Percentiles rank a stretch among this genome's conserved stretches.
These are phyloP conservation scores for Scaptomyza parva DNA, from an alignment of 2,888 invertebrate species.

Conservation along the genomic window DNA sequence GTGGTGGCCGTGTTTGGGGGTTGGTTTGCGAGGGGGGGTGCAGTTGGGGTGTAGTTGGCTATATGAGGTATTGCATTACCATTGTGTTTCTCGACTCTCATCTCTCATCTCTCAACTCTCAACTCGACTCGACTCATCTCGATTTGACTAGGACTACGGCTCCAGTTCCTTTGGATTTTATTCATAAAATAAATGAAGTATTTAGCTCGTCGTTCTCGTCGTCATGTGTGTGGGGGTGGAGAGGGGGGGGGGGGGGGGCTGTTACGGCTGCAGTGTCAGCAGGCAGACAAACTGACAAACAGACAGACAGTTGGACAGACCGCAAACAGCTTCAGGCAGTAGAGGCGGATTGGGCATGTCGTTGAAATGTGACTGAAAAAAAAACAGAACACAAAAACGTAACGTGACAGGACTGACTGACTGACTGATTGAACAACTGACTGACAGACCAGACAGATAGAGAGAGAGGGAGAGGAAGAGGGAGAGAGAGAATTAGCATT, in stretches of 20 bases:
- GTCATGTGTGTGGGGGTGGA: too few relatives aligned
- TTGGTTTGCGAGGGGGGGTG: conserved; percentile 6
- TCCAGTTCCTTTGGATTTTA: conserved; percentile 47
- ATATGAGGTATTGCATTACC: conserved; percentile 28
- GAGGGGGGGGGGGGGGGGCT: too few relatives aligned
- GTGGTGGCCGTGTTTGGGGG: conserved; percentile 26
- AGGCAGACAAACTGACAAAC: conserved; percentile 32
- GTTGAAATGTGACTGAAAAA: conserved; percentile 22
- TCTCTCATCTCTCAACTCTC: too few relatives aligned
- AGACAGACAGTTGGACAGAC: conserved; percentile 29
- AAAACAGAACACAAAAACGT: neutral
- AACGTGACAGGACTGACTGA: conserved; percentile 26
- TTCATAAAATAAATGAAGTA: conserved; percentile 81
- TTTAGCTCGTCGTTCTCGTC: too few relatives aligned
- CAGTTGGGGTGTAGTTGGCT: conserved; percentile 1
- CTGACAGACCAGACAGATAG: too few relatives aligned
- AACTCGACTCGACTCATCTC: conserved; percentile 13
- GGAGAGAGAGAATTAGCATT: too few relatives aligned
- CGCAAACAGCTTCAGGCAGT: conserved; percentile 40
- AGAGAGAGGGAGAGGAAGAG: too few relatives aligned
- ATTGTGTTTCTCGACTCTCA: too few relatives aligned
- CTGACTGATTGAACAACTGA: conserved; percentile 33
- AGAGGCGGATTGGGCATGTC: conserved; percentile 7
- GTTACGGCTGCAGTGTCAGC: conserved; percentile 8
- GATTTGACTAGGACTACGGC: conserved; percentile 23